Conservation (phyloP, 2,888 invertebrate species). For the Dendrolimus houi region DNA sequence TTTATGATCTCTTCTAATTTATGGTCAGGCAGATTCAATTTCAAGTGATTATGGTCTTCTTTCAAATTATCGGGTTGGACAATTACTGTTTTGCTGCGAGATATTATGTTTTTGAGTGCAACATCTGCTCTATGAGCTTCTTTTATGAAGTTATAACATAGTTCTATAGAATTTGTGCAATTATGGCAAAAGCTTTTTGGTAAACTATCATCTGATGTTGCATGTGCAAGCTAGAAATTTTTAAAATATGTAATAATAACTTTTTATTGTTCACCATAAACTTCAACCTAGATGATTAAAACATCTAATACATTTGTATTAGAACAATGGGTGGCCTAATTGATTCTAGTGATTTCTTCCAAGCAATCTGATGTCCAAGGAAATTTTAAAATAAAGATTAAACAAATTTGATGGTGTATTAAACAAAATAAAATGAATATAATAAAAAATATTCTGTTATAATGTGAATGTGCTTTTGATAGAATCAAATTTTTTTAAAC, state of each 20-base stretch:
- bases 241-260: too few species aligned
- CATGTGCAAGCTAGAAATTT: constrained; percentile 31
- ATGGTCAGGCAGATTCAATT: constrained; percentile 43
- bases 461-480: too few species aligned
- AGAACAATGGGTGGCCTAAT: too few species aligned
- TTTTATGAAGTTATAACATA: constrained; percentile 62
- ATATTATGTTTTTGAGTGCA: constrained; percentile 46
- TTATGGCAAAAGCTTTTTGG: constrained; percentile 69
- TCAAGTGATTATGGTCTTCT: constrained; percentile 13
- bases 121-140: constrained; percentile 53
- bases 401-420: too few species aligned
- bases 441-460: too few species aligned
- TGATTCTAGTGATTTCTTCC: too few species aligned
- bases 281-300: not conserved
- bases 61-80: constrained; percentile 31
- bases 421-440: too few species aligned
- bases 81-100: constrained; percentile 42
- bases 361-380: too few species aligned
- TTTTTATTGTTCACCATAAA: not conserved
- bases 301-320: too few species aligned
- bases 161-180: constrained; percentile 65
- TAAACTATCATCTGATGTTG: constrained; percentile 47
- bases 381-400: too few species aligned
- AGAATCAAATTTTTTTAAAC: too few species aligned
- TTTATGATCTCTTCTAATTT: constrained; percentile 36